These are phyloP conservation scores for Ginglymostoma cirratum DNA, from an alignment of 2,113 vertebrate genomes.

Conservation along the genomic window DNA sequence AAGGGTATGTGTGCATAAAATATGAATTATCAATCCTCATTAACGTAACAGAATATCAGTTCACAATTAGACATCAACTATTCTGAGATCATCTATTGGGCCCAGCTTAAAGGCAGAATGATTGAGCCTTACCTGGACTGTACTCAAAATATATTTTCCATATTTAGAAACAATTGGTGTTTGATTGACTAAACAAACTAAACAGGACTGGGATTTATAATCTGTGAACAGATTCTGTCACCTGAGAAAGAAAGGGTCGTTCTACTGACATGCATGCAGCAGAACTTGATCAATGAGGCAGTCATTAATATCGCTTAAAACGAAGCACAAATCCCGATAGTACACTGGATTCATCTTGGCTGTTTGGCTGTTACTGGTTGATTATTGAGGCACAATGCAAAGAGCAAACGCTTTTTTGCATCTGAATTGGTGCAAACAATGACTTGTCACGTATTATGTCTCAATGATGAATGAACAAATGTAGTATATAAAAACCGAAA, in stretches of 20 bases:
- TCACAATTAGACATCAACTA: background rate
- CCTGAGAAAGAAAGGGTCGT: background rate
- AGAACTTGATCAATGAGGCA: background rate
- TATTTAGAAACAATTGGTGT: background rate
- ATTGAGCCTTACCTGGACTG: background rate
- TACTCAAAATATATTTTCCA: background rate
- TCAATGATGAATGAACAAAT: background rate
- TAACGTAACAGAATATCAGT: background rate
- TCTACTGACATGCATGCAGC: background rate
- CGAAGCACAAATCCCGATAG: background rate
- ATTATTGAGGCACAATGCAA: background rate
- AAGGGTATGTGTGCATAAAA: background rate
- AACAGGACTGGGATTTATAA: background rate
- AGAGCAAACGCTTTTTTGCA: background rate
- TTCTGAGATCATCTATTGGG: background rate
- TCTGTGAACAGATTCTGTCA: background rate
- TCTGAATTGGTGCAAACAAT: background rate
- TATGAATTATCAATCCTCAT: background rate
- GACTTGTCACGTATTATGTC: background rate
- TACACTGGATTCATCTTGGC: background rate
- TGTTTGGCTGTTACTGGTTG: background rate
- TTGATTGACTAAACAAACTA: background rate
- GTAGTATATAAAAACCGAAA: background rate
- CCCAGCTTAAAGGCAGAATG: background rate
- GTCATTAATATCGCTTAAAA: background rate